These are phyloP conservation scores for Gulo gulo DNA, from an alignment of 2,113 vertebrate species.

Conservation along the genomic window DNA sequence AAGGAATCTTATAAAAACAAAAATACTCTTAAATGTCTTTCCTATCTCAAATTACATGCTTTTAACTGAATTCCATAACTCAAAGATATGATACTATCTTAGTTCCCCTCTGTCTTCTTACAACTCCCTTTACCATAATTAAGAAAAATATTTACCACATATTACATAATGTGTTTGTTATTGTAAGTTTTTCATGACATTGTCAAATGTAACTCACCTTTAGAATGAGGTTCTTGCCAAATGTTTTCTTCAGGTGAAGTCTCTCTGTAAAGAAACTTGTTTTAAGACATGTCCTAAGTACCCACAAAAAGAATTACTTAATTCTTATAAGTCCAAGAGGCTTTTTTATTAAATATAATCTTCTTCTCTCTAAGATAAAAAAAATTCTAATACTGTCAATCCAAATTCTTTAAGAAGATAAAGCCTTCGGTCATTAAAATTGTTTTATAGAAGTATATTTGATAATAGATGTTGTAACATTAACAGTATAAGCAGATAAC, in stretches of 20 bases:
- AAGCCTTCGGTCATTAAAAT: constrained; percentile 12
- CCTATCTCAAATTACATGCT: not conserved
- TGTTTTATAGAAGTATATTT: not conserved
- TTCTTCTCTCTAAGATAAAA: not conserved
- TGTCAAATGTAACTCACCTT: constrained; percentile 68
- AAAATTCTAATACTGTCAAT: constrained; percentile 15
- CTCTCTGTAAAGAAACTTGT: constrained; percentile 72
- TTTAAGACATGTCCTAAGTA: constrained; percentile 47
- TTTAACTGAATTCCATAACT: constrained; percentile 42
- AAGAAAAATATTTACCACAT: constrained; percentile 15
- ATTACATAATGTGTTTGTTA: not conserved
- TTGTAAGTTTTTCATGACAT: not conserved
- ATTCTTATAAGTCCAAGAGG: constrained; percentile 22
- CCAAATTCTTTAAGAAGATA: constrained; percentile 19
- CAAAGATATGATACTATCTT: not conserved
- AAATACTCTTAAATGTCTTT: constrained; percentile 19
- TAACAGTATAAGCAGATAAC: constrained; percentile 5
- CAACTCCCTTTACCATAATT: not conserved
- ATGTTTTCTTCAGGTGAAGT: constrained; percentile 59
- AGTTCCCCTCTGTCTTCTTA: not conserved
- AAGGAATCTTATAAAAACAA: constrained; percentile 1
- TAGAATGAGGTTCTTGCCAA: constrained; percentile 59
- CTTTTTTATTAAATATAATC: constrained; percentile 25
- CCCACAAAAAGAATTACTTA: constrained; percentile 28
- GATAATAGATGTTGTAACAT: not conserved